phyloP scores from a whole-genome alignment of 2,888 invertebrate species.

The Drosophila maculinotata region DNA sequence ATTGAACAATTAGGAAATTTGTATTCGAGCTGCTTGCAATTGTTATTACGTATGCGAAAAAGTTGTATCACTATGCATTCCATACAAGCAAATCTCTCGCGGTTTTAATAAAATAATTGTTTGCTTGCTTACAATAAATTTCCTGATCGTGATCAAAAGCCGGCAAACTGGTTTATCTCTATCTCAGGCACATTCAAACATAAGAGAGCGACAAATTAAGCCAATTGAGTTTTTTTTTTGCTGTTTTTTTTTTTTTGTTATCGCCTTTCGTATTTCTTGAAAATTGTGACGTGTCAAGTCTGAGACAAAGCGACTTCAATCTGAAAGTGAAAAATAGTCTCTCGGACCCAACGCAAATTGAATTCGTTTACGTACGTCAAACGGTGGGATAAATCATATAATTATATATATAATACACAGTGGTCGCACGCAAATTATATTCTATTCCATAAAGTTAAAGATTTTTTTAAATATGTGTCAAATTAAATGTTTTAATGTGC shows the following conservation, averaged over 20 bases:
- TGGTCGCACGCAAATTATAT: too few species aligned
- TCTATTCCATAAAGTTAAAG: too few species aligned
- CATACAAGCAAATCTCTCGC: not conserved
- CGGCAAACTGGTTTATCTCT: slow-evolving; percentile 31
- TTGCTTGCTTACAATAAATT: slow-evolving; percentile 28
- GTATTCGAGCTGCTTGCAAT: not conserved
- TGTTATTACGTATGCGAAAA: not conserved
- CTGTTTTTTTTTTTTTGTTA: not conserved
- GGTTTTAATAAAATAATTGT: slow-evolving; percentile 26
- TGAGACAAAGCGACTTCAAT: slow-evolving; percentile 4
- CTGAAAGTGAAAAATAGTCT: slow-evolving; percentile 8
- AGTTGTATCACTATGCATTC: not conserved
- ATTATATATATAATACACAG: too few species aligned
- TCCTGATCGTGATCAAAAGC: slow-evolving; percentile 16
- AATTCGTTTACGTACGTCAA: not conserved
- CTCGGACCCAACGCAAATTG: slow-evolving; percentile 11
- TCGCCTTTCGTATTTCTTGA: not conserved
- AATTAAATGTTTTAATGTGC: too few species aligned
- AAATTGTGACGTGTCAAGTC: slow-evolving; percentile 7
- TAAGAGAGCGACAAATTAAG: slow-evolving; percentile 27
- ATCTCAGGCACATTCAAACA: slow-evolving; percentile 7
- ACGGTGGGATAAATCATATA: not conserved
- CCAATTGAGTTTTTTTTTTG: slow-evolving; percentile 22
- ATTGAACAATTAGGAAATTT: not conserved
- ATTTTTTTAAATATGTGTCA: too few species aligned